Evolutionary conservation across 1,140 invertebrate genomes (phyloP), one percentile per base, ranked within the genome.

Genomic region (Saxidomus purpurata): DNA sequence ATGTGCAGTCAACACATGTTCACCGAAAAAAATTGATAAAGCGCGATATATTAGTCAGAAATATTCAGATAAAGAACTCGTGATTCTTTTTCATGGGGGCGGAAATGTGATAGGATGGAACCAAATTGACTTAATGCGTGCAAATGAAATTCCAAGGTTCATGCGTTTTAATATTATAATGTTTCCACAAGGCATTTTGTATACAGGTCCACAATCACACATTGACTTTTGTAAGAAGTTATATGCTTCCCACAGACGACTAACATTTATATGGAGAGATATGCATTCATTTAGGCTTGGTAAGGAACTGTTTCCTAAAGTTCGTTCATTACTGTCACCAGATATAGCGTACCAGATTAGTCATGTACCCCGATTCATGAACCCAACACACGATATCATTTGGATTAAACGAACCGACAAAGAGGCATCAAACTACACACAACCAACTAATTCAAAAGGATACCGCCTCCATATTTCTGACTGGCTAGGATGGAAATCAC

Each of bases 221-320:
- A 4, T 77, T 17, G 36, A 77, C 3, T 77, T 40, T n/a, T 77
- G 74, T 77, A 77, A 38, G n/a, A 47, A 77, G 22, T 8, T 47
- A 8, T 77, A 77, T 47, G 17, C 36, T 28, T 43, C 36, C 3
- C 74, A 77, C 40, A 11, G 13, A 15, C 11, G 36, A 19, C 25
- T 77, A 77, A 77, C 74, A 77, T 40, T 77, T 38, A 28, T 77
- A 25, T 77, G 74, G 74, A 38, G 74, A 25, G 74, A 77, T 43
- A 13, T 2, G 15, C 9, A 15, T 1, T 77, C 74, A 17, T 77
- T 43, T 31, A 77, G 1, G 43, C 38, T 77, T 11, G 74, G 74
- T 4, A 77, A 77, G 43, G 19, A n/a, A 34, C n/a, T 74, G 25
- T 74, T 77, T n/a, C 74, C 74, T 9, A 47, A 40, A 40, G 74